Evolutionary conservation across 92 coral and sea anemone genomes (phyloP).

Genomic region (Plumapathes pennacea): DNA sequence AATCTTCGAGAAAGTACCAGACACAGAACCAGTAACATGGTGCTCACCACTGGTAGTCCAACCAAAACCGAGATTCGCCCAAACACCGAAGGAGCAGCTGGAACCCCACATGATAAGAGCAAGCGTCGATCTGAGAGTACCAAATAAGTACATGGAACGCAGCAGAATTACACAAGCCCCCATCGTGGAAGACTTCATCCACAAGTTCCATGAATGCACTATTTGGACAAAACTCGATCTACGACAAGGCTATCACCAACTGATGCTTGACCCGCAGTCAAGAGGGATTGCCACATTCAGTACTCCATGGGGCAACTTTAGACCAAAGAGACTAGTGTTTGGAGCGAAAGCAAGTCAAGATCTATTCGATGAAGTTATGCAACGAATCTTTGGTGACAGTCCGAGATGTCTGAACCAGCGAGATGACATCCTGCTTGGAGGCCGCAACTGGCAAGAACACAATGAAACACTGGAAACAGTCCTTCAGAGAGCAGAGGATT

Average conservation of each 20-base stretch:
- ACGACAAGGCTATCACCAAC: conserved; percentile 69
- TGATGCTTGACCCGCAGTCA: conserved; percentile 58
- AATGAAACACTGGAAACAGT: conserved; percentile 29
- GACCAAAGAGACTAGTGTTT: conserved; percentile 58
- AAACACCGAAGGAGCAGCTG: conserved; percentile 24
- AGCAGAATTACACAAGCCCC: conserved; percentile 63
- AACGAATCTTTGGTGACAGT: conserved; percentile 54
- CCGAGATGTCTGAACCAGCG: conserved; percentile 57
- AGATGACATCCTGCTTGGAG: conserved; percentile 60
- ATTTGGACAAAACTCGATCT: conserved; percentile 61
- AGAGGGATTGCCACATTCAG: conserved; percentile 50
- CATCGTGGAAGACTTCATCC: conserved; percentile 62
- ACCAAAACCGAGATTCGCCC: conserved; percentile 58
- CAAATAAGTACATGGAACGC: conserved; percentile 56
- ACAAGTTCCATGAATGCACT: conserved; percentile 55
- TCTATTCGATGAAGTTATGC: conserved; percentile 63
- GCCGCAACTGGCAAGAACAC: conserved; percentile 34
- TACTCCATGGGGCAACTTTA: conserved; percentile 65
- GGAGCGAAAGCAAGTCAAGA: conserved; percentile 72
- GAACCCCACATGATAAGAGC: conserved; percentile 63
- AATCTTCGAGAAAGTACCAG: conserved; percentile 63
- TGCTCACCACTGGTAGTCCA: conserved; percentile 66
- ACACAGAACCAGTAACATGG: conserved; percentile 62
- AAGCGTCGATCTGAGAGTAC: conserved; percentile 62
- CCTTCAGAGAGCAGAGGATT: conserved; percentile 53